Evolutionary conservation across 92 coral and sea anemone species (phyloP), one percentile per base, ranked within the genome.

Genomic region (Palythoa caribaeorum): DNA sequence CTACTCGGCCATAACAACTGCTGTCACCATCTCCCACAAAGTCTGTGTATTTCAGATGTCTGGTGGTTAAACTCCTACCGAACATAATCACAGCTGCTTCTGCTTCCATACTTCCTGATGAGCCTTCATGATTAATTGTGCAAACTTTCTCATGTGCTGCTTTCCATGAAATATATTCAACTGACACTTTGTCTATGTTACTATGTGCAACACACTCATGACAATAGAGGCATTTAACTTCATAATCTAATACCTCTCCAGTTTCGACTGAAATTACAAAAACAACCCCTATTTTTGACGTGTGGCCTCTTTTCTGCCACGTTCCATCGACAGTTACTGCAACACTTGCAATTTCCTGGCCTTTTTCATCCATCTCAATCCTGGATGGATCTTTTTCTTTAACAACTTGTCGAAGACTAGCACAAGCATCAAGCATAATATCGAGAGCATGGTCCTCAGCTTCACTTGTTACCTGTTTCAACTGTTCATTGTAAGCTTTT

Each of bases 21-120:
- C 89, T 87, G 70, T 90, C 87, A 17, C 90, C 84, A 57, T 90
- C 87, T 57, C 92, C 87, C 12, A 86, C 90, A 85, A 90, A 85
- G 48, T 84, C 80, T 37, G 71, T 86, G 63, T 90, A 89, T 78
- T 89, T 84, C 13, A 73, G 68, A 35, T 84, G 28, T 17, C 65
- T 59, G 74, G 77, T 66, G 57, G 69, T 44, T 54, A 80, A 40
- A 81, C 86, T 89, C 44, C 89, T 84, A 69, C 89, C 59, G 36
- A 89, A 76, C 36, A 89, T 89, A 63, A 59, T 77, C 51, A 70
- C 71, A 77, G 89, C 89, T 38, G 92, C 77, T 20, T 57, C 73
- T 51, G 92, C 89, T 38, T 84, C 92, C 89, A 89, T 89, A 73
- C 86, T 88, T 35, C 73, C 89, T 6, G 89, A 89, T 51, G 87